A percentile compares a stretch with the other conserved stretches of the same genome.
Conservation (phyloP, 53 echinoderm and acorn worm genomes). For the Echinometra lucunter region DNA sequence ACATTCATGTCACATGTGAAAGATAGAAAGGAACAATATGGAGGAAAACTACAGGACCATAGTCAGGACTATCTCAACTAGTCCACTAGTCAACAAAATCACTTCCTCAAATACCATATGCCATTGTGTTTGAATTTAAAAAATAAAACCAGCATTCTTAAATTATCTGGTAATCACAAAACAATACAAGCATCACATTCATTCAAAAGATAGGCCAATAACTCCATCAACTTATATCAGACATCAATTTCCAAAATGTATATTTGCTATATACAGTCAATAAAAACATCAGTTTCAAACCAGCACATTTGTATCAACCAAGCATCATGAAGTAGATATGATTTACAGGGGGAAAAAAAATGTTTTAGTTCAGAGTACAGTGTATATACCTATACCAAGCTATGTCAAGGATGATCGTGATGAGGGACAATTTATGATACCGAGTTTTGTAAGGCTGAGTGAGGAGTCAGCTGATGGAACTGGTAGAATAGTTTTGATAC, state of each 20-base stretch:
- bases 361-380: too few species aligned
- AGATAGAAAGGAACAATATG: background rate
- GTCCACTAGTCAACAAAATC: background rate
- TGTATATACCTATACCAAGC: too few species aligned
- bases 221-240: background rate
- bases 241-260: background rate
- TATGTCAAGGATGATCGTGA: too few species aligned
- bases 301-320: background rate
- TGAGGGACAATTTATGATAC: too few species aligned
- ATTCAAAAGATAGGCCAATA: background rate
- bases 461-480: too few species aligned
- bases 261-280: background rate
- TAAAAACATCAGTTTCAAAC: background rate
- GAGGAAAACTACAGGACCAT: background rate
- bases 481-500: too few species aligned
- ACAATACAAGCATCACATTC: background rate
- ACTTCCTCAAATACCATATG: background rate
- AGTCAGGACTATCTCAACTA: background rate
- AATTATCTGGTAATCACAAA: background rate
- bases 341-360: too few species aligned
- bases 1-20: background rate
- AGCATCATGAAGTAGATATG: too few species aligned
- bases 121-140: background rate
- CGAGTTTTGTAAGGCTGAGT: too few species aligned
- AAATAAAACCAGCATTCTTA: background rate